Conservation (phyloP, 35 echinoderm and acorn worm species). For the Strongylocentrotus purpuratus region DNA sequence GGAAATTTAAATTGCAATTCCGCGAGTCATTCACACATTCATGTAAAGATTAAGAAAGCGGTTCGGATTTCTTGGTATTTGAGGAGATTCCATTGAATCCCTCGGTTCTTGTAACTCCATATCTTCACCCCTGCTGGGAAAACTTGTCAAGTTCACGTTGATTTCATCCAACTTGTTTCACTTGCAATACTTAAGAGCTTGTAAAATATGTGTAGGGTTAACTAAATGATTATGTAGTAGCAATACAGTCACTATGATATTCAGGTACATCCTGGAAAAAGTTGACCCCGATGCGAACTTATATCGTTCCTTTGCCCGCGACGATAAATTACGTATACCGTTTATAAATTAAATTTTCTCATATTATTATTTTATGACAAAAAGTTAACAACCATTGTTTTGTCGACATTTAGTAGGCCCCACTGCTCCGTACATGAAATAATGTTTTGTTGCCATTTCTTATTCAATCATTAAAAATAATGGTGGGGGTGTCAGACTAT, state of each 20-base stretch:
- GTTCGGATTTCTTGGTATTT: not conserved
- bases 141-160: not conserved
- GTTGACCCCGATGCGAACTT: too few species aligned
- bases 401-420: too few species aligned
- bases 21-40: conserved; percentile 14
- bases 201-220: not conserved
- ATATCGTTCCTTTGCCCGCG: too few species aligned
- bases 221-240: not conserved
- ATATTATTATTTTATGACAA: too few species aligned
- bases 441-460: too few species aligned
- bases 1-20: conserved; percentile 44
- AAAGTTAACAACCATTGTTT: too few species aligned
- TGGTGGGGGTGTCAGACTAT: too few species aligned
- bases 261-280: too few species aligned
- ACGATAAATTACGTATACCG: too few species aligned
- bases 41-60: conserved; percentile 24
- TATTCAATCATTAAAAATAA: too few species aligned
- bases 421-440: too few species aligned
- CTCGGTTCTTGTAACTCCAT: not conserved
- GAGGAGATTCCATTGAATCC: not conserved
- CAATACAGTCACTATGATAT: not conserved
- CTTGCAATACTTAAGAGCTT: not conserved
- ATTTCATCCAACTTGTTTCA: not conserved
- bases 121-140: not conserved
- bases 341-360: too few species aligned